A percentile compares a stretch with the other conserved stretches of the same genome.
phyloP scores from a whole-genome alignment of 2,797 vertebrate species.

The Enteromius trimaculatus region DNA sequence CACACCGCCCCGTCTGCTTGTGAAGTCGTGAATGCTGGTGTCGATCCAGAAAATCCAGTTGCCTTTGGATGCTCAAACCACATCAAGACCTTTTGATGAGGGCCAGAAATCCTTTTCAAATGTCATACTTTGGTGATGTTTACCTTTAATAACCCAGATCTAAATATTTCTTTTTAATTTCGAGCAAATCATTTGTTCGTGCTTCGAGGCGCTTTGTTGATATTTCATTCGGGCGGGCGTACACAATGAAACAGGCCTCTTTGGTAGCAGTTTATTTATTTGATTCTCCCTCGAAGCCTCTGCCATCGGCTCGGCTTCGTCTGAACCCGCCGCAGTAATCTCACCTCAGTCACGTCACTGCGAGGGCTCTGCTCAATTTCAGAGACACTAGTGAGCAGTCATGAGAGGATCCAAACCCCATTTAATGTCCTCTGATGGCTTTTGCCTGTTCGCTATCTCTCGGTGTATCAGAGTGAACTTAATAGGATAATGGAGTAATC shows the following conservation, averaged over 20 bases:
- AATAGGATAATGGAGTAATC: slow-evolving; percentile 76
- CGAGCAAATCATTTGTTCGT: slow-evolving; percentile 62
- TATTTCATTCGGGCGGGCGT: slow-evolving; percentile 63
- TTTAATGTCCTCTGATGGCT: slow-evolving; percentile 76
- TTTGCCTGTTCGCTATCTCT: slow-evolving; percentile 71
- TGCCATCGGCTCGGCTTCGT: slow-evolving; percentile 57
- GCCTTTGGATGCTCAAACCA: slow-evolving; percentile 52
- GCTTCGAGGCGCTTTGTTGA: slow-evolving; percentile 64
- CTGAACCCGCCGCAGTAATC: slow-evolving; percentile 60
- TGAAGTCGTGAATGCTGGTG: slow-evolving; percentile 54
- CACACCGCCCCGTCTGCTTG: slow-evolving; percentile 45
- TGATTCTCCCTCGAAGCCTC: slow-evolving; percentile 58
- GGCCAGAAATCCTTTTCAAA: slow-evolving; percentile 55
- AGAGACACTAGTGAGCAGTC: slow-evolving; percentile 61
- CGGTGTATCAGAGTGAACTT: slow-evolving; percentile 71
- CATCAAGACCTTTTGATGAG: slow-evolving; percentile 43
- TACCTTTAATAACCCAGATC: slow-evolving; percentile 61
- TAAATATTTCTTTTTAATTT: slow-evolving; percentile 72
- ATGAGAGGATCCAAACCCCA: slow-evolving; percentile 62
- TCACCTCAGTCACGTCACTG: slow-evolving; percentile 33
- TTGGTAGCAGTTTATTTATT: slow-evolving; percentile 71
- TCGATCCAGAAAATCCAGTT: slow-evolving; percentile 58
- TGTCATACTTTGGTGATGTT: slow-evolving; percentile 63
- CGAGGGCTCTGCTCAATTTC: slow-evolving; percentile 52
- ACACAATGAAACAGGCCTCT: slow-evolving; percentile 65